Evolutionary conservation across 53 echinoderm and acorn worm genomes (phyloP).

Genomic region (Crossaster papposus): DNA sequence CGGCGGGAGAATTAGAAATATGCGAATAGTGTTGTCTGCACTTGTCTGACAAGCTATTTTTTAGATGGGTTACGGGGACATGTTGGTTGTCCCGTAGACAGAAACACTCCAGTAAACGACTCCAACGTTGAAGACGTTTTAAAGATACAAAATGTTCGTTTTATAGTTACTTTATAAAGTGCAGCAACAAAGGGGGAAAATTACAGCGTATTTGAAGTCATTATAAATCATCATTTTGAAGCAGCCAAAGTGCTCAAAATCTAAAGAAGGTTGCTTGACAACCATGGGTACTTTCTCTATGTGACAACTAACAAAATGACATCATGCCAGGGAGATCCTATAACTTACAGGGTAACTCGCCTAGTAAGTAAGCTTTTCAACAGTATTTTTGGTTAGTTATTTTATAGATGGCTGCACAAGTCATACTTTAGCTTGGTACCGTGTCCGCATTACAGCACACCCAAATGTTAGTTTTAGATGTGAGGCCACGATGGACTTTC

Average conservation of each 20-base stretch:
- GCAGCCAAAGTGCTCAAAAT: no score
- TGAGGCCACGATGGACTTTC: not conserved
- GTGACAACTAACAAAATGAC: no score
- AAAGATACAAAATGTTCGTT: not conserved
- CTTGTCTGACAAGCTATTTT: conserved; percentile 29
- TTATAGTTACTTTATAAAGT: not conserved
- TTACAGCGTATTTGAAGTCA: not conserved
- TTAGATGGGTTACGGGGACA: not conserved
- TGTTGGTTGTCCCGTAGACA: not conserved
- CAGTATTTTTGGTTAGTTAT: no score
- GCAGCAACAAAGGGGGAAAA: not conserved
- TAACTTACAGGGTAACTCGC: no score
- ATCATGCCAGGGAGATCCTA: no score
- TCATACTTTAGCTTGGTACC: no score
- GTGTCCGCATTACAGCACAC: not conserved
- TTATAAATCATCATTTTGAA: no score
- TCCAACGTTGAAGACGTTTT: not conserved
- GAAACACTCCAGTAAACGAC: not conserved
- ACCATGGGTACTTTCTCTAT: no score
- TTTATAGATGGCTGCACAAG: no score
- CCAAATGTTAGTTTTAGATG: not conserved
- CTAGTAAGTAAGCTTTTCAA: no score
- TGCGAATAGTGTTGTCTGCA: conserved; percentile 25
- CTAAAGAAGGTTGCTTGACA: no score
- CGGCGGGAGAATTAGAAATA: not conserved